Evolutionary conservation across 64 coral and sea anemone species (phyloP).

Genomic region (Acropora tenuis): DNA sequence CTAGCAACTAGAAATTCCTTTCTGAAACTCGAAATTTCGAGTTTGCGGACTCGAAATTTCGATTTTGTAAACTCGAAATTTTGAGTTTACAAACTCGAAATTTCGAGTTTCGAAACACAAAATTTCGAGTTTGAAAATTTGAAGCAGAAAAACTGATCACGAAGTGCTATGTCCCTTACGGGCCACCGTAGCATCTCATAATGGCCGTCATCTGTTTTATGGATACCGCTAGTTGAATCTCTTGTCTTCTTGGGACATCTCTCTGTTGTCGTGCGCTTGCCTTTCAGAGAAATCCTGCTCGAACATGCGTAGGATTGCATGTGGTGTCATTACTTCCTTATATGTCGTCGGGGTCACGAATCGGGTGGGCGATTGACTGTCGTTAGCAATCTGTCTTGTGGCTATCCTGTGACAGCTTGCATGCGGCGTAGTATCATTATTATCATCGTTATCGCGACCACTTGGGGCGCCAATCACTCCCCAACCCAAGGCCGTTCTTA

Average conservation of each 20-base stretch:
- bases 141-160: too few species aligned
- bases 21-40: too few species aligned
- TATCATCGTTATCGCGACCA: slow-evolving; percentile 24
- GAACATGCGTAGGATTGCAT: background rate
- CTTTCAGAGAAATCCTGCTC: background rate
- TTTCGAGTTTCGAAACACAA: too few species aligned
- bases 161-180: too few species aligned
- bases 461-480: slow-evolving; percentile 57
- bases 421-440: slow-evolving; percentile 38
- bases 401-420: slow-evolving; percentile 26
- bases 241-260: slow-evolving; percentile 4
- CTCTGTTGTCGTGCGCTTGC: background rate
- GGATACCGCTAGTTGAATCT: background rate
- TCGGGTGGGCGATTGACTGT: background rate
- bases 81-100: too few species aligned
- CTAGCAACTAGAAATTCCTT: too few species aligned
- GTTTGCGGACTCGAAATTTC: too few species aligned
- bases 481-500: slow-evolving; percentile 45
- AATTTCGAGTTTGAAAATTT: too few species aligned
- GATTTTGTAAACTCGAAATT: too few species aligned
- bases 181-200: background rate
- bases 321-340: background rate
- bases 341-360: background rate
- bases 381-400: slow-evolving; percentile 22
- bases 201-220: background rate